These are phyloP conservation scores for Tipula helvola DNA, from an alignment of 2,888 invertebrate genomes.

Conservation along the genomic window DNA sequence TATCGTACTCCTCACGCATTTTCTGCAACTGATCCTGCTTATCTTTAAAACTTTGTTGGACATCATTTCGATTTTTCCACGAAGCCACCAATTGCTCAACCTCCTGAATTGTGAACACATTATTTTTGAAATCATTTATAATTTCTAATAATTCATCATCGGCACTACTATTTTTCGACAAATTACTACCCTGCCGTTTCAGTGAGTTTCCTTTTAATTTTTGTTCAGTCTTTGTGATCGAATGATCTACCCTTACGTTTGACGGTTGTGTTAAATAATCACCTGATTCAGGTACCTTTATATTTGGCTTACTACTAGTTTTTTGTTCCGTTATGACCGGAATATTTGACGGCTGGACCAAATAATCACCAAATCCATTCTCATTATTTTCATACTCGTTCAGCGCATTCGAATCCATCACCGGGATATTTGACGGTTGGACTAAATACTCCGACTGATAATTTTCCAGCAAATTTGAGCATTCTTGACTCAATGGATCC, in stretches of 20 bases:
- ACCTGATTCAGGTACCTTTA: background rate
- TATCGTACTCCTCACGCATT: slow-evolving; percentile 70
- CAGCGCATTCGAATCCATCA: slow-evolving; percentile 19
- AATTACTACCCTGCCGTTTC: slow-evolving; percentile 31
- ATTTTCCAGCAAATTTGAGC: slow-evolving; percentile 32
- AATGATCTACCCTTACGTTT: slow-evolving; percentile 13
- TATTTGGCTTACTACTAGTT: slow-evolving; percentile 11
- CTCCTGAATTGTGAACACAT: slow-evolving; percentile 72
- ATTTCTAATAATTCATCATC: slow-evolving; percentile 75
- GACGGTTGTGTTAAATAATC: slow-evolving; percentile 15
- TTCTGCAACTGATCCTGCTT: slow-evolving; percentile 71
- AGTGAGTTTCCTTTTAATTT: slow-evolving; percentile 26
- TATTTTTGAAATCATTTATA: slow-evolving; percentile 79
- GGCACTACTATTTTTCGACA: slow-evolving; percentile 29
- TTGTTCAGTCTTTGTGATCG: slow-evolving; percentile 12
- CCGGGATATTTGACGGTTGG: slow-evolving; percentile 50
- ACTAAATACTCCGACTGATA: slow-evolving; percentile 40
- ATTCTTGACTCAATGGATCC: slow-evolving; percentile 34
- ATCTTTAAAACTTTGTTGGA: slow-evolving; percentile 72
- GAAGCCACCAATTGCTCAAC: slow-evolving; percentile 75
- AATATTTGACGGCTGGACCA: slow-evolving; percentile 33
- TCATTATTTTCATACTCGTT: background rate
- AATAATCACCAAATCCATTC: slow-evolving; percentile 28
- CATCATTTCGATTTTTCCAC: slow-evolving; percentile 79
- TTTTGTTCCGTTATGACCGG: slow-evolving; percentile 25